phyloP scores from a whole-genome alignment of 92 coral and sea anemone genomes.

The Siderastrea siderea region DNA sequence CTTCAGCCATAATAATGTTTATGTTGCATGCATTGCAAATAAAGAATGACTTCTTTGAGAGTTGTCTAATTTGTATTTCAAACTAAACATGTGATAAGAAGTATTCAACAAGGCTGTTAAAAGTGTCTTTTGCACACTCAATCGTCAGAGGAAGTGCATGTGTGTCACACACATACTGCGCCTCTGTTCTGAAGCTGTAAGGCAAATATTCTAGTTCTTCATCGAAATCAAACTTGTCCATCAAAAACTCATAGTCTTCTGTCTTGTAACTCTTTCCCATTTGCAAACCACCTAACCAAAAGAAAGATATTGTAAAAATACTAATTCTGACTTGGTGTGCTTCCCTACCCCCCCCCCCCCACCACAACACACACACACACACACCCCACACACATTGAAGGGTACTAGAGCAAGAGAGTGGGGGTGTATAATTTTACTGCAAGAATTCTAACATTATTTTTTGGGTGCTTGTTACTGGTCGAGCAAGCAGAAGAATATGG shows the following conservation, averaged over 20 bases:
- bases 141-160: not conserved
- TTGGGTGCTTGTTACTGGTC: no score
- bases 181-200: conserved; percentile 34
- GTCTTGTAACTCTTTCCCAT: conserved; percentile 22
- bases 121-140: conserved; percentile 22
- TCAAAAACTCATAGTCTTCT: conserved; percentile 28
- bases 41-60: no score
- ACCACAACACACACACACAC: no score
- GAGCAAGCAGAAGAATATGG: no score
- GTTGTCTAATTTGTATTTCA: not conserved
- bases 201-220: conserved; percentile 42
- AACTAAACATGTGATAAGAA: not conserved
- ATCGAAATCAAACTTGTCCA: conserved; percentile 38
- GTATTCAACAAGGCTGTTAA: conserved; percentile 11
- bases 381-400: no score
- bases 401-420: no score
- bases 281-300: conserved; percentile 41
- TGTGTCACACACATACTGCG: conserved; percentile 10
- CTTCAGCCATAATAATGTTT: no score
- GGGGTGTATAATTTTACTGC: no score
- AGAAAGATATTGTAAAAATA: not conserved
- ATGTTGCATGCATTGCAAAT: not conserved
- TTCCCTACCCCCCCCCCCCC: no score
- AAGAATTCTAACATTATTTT: no score
- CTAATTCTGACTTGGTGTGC: no score